Conservation (phyloP, 2,113 vertebrate species). For the Macquaria australasica region DNA sequence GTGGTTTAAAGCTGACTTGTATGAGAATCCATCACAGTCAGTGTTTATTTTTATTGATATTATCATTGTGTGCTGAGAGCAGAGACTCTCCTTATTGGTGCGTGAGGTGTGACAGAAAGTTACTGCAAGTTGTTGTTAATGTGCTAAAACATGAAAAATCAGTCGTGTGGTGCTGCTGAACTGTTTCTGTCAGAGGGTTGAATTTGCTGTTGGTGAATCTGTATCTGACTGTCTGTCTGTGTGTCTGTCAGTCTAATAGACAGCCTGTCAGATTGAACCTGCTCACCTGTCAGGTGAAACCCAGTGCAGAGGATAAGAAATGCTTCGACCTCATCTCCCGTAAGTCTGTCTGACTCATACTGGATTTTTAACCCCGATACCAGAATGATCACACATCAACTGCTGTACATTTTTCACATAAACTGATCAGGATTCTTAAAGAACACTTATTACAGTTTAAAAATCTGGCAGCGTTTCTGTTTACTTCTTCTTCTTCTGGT, state of each 20-base stretch:
- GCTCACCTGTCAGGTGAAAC: constrained; percentile 94
- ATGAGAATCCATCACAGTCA: background rate
- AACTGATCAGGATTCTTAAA: background rate
- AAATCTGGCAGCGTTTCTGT: background rate
- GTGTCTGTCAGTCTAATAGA: constrained; percentile 87
- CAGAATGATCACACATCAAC: no score
- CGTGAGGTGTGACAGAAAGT: background rate
- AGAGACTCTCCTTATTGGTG: no score
- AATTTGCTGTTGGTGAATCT: background rate
- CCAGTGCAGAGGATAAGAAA: constrained; percentile 91
- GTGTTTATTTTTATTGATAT: background rate
- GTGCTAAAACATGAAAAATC: background rate
- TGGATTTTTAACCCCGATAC: no score
- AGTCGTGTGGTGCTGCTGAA: background rate
- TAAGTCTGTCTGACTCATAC: constrained; percentile 76
- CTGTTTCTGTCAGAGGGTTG: background rate
- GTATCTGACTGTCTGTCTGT: background rate
- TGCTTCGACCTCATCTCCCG: constrained; percentile 94
- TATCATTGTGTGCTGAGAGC: no score
- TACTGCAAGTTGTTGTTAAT: background rate
- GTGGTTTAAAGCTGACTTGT: background rate
- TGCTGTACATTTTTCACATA: no score
- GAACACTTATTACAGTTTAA: background rate
- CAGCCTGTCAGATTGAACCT: constrained; percentile 93
- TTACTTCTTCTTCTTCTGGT: background rate